Conservation (phyloP, 2,888 invertebrate species). For the Tubiluchus corallicola region DNA sequence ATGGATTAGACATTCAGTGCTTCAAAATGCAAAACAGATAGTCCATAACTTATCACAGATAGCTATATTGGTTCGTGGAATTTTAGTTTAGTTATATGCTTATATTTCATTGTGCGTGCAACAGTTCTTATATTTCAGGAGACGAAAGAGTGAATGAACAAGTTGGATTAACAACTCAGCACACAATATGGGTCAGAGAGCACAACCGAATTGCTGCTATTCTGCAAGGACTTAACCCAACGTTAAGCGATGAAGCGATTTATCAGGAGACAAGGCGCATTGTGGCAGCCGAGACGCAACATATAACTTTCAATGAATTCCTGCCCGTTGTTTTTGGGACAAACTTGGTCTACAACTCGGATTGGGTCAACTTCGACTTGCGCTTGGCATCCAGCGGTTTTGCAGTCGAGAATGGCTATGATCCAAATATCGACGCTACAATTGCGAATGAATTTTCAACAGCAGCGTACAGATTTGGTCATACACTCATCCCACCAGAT, state of each 20-base stretch:
- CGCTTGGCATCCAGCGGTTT: too few relatives aligned
- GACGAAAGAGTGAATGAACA: too few relatives aligned
- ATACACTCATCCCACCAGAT: neutral
- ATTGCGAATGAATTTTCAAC: slow-evolving; percentile 1
- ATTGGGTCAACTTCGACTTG: too few relatives aligned
- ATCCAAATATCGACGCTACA: neutral
- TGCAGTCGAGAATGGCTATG: too few relatives aligned
- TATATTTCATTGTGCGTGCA: too few relatives aligned
- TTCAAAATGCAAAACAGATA: too few relatives aligned
- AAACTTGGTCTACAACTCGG: too few relatives aligned
- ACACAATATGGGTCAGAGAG: neutral
- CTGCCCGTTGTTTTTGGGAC: neutral
- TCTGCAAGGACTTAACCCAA: neutral
- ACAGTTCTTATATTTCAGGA: too few relatives aligned
- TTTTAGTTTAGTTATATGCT: too few relatives aligned
- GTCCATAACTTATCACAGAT: too few relatives aligned
- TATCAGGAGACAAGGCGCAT: neutral
- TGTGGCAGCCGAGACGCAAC: neutral
- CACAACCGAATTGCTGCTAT: neutral
- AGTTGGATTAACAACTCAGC: neutral
- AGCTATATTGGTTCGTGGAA: too few relatives aligned
- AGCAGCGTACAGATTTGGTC: neutral
- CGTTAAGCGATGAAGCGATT: neutral
- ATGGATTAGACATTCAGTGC: too few relatives aligned
- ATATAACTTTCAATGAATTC: neutral